Base-by-base conservation (phyloP, 1,140 invertebrate species). In the Vanessa atalanta region DNA sequence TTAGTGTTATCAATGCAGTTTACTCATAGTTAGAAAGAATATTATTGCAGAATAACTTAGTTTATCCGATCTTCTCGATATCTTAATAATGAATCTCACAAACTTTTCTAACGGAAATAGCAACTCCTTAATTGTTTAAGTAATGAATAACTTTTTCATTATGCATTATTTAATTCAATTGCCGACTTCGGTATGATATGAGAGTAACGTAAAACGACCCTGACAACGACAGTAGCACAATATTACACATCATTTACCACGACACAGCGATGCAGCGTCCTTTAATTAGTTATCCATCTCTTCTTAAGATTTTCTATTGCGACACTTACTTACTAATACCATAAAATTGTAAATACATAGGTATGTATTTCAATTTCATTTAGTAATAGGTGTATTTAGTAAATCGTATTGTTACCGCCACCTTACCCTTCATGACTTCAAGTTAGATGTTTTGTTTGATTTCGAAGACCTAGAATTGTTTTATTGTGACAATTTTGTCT, bases 401-500 rank as follows among this genome's bases (percentile, higher is more conserved):
- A 47, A 77, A 67, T 78, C 80, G 71, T 81, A 80, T 73, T 79
- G 72, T 66, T 79, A 70, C 77, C 79, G 72, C 74, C 61, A 76
- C 77, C 73, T 78, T 75, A 75, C 73, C 73, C 70, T 76, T 75
- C 76, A 76, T 69, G 65, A 76, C 37, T 75, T 80, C 69, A 75
- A 77, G 70, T 74, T 82, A 80, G 80, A 72, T 57, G 60, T 78
- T 80, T 75, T 76, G 74, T 72, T 79, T 72, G 53, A 77, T 73
- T 69, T 79, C 66, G 65, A 73, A 79, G 57, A 70, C 63, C 68
- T 82, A 81, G 72, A 72, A 77, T 77, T 75, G 72, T 78, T 79
- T 78, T 77, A 82, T 70, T 82, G 69, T 86, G 85, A 88, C 83
- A 75, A 84, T 85, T 79, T 83, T 90, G 79, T 82, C 81, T 89